Conservation (phyloP, 1,140 invertebrate species). For the Drosophila arizonae region DNA sequence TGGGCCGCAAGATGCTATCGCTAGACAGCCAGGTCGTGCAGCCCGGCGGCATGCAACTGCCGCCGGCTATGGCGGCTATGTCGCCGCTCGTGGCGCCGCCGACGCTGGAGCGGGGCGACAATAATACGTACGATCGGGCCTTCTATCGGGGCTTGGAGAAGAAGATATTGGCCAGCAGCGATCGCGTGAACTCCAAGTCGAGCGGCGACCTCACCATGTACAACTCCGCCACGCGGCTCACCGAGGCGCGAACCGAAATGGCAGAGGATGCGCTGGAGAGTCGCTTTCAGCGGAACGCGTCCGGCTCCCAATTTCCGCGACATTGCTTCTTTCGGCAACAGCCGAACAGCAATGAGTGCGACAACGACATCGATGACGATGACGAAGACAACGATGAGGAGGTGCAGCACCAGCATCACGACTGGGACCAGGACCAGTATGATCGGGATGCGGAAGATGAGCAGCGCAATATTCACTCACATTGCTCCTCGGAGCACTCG, state of each 20-base stretch:
- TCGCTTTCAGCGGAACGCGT: slow-evolving; percentile 73
- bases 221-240: slow-evolving; percentile 60
- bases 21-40: slow-evolving; percentile 59
- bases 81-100: slow-evolving; percentile 4
- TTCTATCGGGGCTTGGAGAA: slow-evolving; percentile 74
- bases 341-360: slow-evolving; percentile 11
- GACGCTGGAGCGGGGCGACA: slow-evolving; percentile 42
- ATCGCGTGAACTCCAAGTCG: slow-evolving; percentile 78
- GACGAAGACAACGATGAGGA: slow-evolving; percentile 10
- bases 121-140: slow-evolving; percentile 80
- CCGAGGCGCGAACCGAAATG: slow-evolving; percentile 22
- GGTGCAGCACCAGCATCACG: slow-evolving; percentile 5
- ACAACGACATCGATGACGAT: slow-evolving; percentile 9
- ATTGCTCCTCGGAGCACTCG: slow-evolving; percentile 52
- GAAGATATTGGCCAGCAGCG: slow-evolving; percentile 63
- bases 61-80: slow-evolving; percentile 5
- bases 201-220: slow-evolving; percentile 81
- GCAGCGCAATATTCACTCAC: slow-evolving; percentile 25
- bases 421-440: background rate
- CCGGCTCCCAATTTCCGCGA: slow-evolving; percentile 75
- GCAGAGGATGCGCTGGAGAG: slow-evolving; percentile 33
- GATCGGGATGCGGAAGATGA: slow-evolving; percentile 29
- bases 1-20: slow-evolving; percentile 74
- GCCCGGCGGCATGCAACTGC: background rate
- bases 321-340: slow-evolving; percentile 75